These are phyloP conservation scores for Cephus cinctus DNA, from an alignment of 1,140 invertebrate species.

Conservation along the genomic window DNA sequence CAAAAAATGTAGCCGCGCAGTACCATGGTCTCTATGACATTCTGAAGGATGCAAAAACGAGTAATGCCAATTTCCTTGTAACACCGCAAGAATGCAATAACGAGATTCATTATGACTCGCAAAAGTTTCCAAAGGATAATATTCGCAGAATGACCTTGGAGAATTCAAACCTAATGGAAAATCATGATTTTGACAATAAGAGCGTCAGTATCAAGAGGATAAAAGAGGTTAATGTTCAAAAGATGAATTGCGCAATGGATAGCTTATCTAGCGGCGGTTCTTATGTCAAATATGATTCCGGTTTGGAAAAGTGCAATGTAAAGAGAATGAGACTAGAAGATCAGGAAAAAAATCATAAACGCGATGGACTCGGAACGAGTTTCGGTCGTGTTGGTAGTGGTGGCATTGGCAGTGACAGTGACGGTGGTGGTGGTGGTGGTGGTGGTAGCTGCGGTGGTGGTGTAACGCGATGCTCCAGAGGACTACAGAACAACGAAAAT, in stretches of 20 bases:
- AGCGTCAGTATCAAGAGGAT: constrained; percentile 51
- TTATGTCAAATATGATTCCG: constrained; percentile 44
- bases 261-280: constrained; percentile 39
- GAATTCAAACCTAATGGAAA: constrained; percentile 51
- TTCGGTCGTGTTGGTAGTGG: no score
- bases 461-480: constrained; percentile 31
- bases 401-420: no score
- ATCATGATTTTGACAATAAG: constrained; percentile 54
- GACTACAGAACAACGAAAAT: constrained; percentile 37
- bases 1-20: constrained; percentile 25
- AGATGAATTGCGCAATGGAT: constrained; percentile 36
- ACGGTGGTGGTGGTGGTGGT: no score
- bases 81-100: constrained; percentile 58
- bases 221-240: constrained; percentile 54
- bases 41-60: constrained; percentile 65
- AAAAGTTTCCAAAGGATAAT: constrained; percentile 62
- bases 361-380: constrained; percentile 29
- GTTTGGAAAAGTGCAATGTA: constrained; percentile 49
- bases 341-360: constrained; percentile 52
- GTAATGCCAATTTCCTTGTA: constrained; percentile 65
- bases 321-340: constrained; percentile 55
- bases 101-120: constrained; percentile 62
- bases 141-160: constrained; percentile 44
- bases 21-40: constrained; percentile 58
- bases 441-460: no score